Percentiles rank a stretch among this genome's conserved stretches.
These are phyloP conservation scores for Alectura lathami DNA, from an alignment of 2,113 vertebrate genomes.

Conservation along the genomic window DNA sequence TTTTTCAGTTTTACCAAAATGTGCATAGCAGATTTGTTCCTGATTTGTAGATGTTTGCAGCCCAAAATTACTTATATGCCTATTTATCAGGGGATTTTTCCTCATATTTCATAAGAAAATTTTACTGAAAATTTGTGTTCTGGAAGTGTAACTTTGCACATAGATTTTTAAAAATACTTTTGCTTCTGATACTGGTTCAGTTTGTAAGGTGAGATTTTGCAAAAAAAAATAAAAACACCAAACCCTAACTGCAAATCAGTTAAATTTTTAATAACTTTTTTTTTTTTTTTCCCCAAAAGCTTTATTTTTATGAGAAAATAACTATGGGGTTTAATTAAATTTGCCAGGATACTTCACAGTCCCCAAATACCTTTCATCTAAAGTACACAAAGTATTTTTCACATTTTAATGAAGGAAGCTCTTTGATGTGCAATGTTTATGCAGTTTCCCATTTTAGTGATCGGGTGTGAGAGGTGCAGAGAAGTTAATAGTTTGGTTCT, in stretches of 20 bases:
- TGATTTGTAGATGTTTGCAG: background rate
- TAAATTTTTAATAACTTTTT: background rate
- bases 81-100: background rate
- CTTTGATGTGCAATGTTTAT: constrained; percentile 42
- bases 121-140: background rate
- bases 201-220: background rate
- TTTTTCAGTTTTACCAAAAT: background rate
- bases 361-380: constrained; percentile 60
- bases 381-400: constrained; percentile 56
- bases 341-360: constrained; percentile 44
- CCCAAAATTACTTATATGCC: background rate
- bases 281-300: background rate
- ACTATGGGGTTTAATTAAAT: constrained; percentile 59
- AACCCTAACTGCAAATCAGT: background rate
- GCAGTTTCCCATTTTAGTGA: constrained; percentile 27
- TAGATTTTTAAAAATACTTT: background rate
- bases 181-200: background rate
- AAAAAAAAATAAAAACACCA: background rate
- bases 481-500: constrained; percentile 41
- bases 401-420: constrained; percentile 56
- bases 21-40: background rate
- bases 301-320: constrained; percentile 14
- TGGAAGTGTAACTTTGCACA: background rate
- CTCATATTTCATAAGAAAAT: background rate
- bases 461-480: background rate